Evolutionary conservation across 2,888 invertebrate genomes (phyloP).

Genomic region (Lithosia quadra): DNA sequence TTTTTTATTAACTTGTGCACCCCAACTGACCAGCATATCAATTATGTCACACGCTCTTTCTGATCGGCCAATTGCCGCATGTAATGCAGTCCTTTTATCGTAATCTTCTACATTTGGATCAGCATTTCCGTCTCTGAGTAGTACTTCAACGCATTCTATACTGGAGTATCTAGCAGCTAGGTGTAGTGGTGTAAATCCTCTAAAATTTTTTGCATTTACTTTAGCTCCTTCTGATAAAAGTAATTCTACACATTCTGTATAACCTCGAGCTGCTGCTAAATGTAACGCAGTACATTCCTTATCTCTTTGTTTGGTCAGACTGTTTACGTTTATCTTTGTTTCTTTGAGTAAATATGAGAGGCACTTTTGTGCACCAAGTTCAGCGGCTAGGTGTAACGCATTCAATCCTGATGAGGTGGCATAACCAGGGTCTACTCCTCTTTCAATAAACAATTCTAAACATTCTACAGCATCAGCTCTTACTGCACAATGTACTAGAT

Average conservation of each 20-base stretch:
- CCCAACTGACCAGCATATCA: slow-evolving; percentile 92
- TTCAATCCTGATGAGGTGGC: slow-evolving; percentile 92
- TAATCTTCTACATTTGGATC: slow-evolving; percentile 93
- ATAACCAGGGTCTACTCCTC: slow-evolving; percentile 92
- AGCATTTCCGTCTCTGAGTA: slow-evolving; percentile 91
- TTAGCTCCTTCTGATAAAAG: slow-evolving; percentile 92
- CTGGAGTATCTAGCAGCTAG: slow-evolving; percentile 93
- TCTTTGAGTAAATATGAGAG: slow-evolving; percentile 91
- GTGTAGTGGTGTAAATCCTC: slow-evolving; percentile 95
- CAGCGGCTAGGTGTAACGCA: slow-evolving; percentile 93
- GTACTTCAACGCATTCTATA: slow-evolving; percentile 92
- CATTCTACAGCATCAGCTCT: slow-evolving; percentile 93
- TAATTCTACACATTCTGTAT: slow-evolving; percentile 93
- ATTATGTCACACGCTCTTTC: slow-evolving; percentile 93
- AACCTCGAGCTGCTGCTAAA: slow-evolving; percentile 95
- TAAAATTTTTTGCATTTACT: slow-evolving; percentile 90
- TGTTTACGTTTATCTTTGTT: slow-evolving; percentile 90
- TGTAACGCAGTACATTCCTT: slow-evolving; percentile 93
- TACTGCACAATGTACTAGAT: slow-evolving; percentile 94
- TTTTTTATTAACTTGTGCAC: slow-evolving; percentile 93
- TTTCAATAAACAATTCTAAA: slow-evolving; percentile 91
- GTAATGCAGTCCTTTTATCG: slow-evolving; percentile 93
- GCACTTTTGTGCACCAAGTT: slow-evolving; percentile 91
- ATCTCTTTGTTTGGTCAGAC: slow-evolving; percentile 89
- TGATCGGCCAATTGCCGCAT: slow-evolving; percentile 93